These are phyloP conservation scores for Hanleya hanleyi DNA, from an alignment of 2,888 invertebrate genomes.

Conservation along the genomic window DNA sequence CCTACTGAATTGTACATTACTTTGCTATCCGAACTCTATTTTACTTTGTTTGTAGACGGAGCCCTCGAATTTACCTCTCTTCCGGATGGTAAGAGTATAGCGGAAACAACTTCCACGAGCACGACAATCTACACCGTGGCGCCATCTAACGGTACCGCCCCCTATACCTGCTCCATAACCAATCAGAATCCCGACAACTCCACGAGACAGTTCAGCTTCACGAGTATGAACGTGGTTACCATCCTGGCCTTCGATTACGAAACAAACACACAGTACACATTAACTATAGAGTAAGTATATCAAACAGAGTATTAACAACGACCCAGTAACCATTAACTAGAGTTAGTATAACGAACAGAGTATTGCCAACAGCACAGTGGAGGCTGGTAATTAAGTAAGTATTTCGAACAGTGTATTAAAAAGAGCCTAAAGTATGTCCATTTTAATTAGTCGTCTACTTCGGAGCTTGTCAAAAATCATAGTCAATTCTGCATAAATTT, in stretches of 20 bases:
- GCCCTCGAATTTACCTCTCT: neutral
- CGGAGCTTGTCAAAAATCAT: no score
- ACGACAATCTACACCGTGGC: constrained; percentile 17
- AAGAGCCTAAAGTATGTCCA: no score
- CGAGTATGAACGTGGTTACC: constrained; percentile 9
- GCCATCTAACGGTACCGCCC: constrained; percentile 18
- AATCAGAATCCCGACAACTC: neutral
- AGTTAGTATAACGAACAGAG: no score
- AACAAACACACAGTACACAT: neutral
- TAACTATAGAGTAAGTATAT: neutral
- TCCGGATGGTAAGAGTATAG: neutral
- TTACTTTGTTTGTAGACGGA: neutral
- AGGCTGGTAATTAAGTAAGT: no score
- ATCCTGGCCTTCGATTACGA: constrained; percentile 32
- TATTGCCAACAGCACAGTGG: no score
- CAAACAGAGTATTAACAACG: no score
- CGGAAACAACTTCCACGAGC: neutral
- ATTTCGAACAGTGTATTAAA: no score
- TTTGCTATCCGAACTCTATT: no score
- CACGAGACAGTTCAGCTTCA: neutral
- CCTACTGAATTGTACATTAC: no score
- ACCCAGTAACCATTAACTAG: no score
- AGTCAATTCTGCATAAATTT: no score
- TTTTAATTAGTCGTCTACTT: no score
- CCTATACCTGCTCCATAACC: constrained; percentile 4